phyloP scores from a whole-genome alignment of 2,888 invertebrate genomes.

The Scelioninae gen. 1 region DNA sequence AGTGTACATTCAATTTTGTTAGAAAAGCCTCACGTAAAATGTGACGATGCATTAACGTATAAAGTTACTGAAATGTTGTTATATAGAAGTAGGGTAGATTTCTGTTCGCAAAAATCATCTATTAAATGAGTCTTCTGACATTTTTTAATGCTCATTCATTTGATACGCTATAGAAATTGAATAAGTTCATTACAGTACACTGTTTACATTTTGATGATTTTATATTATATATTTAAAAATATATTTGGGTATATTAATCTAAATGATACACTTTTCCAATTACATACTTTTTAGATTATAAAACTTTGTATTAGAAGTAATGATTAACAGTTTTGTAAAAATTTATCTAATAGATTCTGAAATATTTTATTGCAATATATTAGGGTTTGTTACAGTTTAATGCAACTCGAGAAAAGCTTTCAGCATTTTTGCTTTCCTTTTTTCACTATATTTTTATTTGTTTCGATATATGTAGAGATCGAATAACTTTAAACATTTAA shows the following conservation, averaged over 20 bases:
- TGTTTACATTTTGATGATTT: not conserved
- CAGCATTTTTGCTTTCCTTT: not conserved
- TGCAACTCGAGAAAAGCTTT: not conserved
- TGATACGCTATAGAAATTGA: constrained; percentile 7
- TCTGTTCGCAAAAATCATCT: constrained; percentile 34
- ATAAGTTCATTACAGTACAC: constrained; percentile 13
- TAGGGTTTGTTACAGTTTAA: not conserved
- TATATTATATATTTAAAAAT: not conserved
- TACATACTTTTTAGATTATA: no score
- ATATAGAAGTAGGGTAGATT: constrained; percentile 41
- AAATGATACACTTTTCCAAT: no score
- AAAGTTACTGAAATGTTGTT: constrained; percentile 55
- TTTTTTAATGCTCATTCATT: constrained; percentile 17
- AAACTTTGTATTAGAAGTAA: no score
- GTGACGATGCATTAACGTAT: constrained; percentile 54
- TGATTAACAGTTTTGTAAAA: not conserved
- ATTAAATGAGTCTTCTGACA: constrained; percentile 21
- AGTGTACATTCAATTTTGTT: constrained; percentile 19
- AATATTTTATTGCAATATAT: not conserved
- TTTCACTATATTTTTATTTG: not conserved
- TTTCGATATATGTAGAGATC: not conserved
- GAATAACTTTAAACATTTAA: not conserved
- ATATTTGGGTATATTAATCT: not conserved
- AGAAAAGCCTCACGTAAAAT: constrained; percentile 27
- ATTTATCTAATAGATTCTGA: no score